These are phyloP conservation scores for Hapalemur alaotrensis DNA, from an alignment of 2,797 vertebrate species.

Conservation along the genomic window DNA sequence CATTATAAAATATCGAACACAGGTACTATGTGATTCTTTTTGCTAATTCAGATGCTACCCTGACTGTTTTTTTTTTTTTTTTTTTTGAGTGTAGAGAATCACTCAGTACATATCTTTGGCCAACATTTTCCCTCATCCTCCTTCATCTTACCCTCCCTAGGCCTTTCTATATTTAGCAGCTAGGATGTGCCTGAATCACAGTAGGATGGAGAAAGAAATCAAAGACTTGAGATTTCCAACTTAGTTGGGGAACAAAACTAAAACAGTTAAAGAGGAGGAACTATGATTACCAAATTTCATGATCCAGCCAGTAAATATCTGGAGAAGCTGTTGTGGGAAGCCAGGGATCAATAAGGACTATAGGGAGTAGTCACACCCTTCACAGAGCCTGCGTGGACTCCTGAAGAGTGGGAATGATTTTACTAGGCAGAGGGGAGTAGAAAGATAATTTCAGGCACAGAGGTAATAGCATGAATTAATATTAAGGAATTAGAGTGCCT, in stretches of 20 bases:
- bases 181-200: background rate
- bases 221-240: background rate
- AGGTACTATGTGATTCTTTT: background rate
- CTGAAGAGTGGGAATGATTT: background rate
- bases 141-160: background rate
- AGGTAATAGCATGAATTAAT: background rate
- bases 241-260: background rate
- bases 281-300: background rate
- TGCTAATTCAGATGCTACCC: conserved; percentile 12
- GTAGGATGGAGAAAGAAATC: background rate
- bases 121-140: background rate
- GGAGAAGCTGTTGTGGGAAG: background rate
- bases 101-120: background rate
- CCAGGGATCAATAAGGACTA: background rate
- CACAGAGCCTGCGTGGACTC: background rate
- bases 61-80: background rate
- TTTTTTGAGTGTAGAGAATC: background rate
- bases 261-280: background rate
- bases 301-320: background rate
- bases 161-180: background rate
- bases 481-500: background rate
- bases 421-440: background rate
- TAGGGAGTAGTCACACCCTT: background rate
- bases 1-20: conserved; percentile 17
- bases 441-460: background rate